Conservation (phyloP, 2,113 vertebrate species). For the Gymnarchus niloticus region DNA sequence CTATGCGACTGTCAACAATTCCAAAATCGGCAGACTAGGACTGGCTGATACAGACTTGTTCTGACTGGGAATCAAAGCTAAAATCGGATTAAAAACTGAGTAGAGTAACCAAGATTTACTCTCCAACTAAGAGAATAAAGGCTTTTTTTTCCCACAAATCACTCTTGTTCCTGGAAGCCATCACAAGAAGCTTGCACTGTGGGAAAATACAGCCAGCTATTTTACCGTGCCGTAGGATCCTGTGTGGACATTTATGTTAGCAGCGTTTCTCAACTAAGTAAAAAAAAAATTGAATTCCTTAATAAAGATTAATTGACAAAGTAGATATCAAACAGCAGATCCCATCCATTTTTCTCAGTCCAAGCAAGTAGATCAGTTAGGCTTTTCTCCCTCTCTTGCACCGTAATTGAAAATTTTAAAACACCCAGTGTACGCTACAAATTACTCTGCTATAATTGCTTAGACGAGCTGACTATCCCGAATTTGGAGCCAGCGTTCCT, state of each 20-base stretch:
- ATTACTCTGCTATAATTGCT: slow-evolving; percentile 30
- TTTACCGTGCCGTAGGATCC: background rate
- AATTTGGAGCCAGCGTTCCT: background rate
- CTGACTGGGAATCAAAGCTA: too few relatives aligned
- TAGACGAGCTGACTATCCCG: slow-evolving; percentile 18
- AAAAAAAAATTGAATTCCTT: background rate
- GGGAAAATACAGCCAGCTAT: background rate
- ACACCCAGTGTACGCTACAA: background rate
- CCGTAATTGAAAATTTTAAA: slow-evolving; percentile 21
- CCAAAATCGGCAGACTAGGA: too few relatives aligned
- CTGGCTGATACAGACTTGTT: too few relatives aligned
- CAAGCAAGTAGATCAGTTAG: background rate
- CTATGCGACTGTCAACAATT: too few relatives aligned
- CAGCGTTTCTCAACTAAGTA: background rate
- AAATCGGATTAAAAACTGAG: too few relatives aligned
- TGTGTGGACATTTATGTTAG: background rate
- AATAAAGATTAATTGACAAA: slow-evolving; percentile 31
- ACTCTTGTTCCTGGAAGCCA: too few relatives aligned
- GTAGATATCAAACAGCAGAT: slow-evolving; percentile 13
- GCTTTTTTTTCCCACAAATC: background rate
- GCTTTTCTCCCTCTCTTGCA: background rate
- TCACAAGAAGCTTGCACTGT: background rate
- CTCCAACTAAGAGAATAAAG: background rate
- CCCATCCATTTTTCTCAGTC: background rate
- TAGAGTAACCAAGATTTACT: too few relatives aligned